Conservation (phyloP, 2,797 vertebrate species). For the Channallabes apus region DNA sequence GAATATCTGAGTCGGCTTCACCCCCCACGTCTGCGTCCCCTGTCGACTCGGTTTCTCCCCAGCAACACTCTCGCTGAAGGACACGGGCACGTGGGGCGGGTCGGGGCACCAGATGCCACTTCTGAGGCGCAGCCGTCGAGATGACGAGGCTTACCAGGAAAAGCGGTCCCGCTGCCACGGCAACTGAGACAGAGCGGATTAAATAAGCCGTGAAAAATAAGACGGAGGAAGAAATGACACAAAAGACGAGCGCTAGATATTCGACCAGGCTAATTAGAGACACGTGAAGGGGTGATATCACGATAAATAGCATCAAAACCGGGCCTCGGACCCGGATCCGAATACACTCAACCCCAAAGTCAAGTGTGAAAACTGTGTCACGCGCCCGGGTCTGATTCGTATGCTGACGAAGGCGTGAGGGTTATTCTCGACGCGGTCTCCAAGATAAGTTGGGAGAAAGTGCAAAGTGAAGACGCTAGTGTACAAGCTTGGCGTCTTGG, state of each 20-base stretch:
- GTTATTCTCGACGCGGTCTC: too few species aligned
- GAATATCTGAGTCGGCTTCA: not conserved
- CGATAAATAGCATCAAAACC: not conserved
- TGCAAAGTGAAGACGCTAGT: too few species aligned
- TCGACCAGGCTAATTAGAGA: not conserved
- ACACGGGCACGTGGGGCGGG: conserved; percentile 33
- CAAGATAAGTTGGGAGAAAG: too few species aligned
- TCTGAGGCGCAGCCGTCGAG: conserved; percentile 2
- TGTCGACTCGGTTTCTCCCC: conserved; percentile 24
- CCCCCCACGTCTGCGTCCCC: not conserved
- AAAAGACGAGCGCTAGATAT: not conserved
- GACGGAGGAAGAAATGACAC: conserved; percentile 20
- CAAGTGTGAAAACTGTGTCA: too few species aligned
- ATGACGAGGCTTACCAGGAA: conserved; percentile 9
- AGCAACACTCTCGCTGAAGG: conserved; percentile 40
- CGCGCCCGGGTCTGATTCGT: too few species aligned
- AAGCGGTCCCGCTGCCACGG: conserved; percentile 26
- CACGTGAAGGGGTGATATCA: not conserved
- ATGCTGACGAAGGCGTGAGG: too few species aligned
- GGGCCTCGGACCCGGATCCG: not conserved
- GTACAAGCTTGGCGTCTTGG: too few species aligned
- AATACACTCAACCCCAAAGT: too few species aligned
- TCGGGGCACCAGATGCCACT: conserved; percentile 40
- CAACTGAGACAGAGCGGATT: conserved; percentile 13
- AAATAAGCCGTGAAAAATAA: not conserved